A percentile compares a stretch with the other conserved stretches of the same genome.
These are phyloP conservation scores for Dryadula phaetusa DNA, from an alignment of 2,888 invertebrate genomes.

Conservation along the genomic window DNA sequence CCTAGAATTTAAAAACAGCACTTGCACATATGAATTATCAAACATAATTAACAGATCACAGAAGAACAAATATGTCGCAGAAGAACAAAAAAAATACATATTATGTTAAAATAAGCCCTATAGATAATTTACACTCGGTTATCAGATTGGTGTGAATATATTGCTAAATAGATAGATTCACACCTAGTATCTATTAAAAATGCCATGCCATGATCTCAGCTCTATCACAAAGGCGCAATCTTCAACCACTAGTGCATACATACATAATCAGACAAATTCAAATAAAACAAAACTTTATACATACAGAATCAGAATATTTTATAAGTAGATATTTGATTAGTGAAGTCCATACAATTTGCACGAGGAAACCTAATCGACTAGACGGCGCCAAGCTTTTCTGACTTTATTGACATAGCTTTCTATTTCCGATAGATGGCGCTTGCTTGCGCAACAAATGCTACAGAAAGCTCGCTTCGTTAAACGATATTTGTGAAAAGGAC, in stretches of 20 bases:
- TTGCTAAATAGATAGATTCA: too few relatives aligned
- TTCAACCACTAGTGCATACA: neutral
- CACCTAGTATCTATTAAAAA: too few relatives aligned
- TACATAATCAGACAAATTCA: neutral
- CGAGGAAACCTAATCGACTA: slow-evolving; percentile 58
- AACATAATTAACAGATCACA: too few relatives aligned
- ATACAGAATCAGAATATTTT: slow-evolving; percentile 24
- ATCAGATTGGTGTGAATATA: too few relatives aligned
- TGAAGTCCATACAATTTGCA: slow-evolving; percentile 58
- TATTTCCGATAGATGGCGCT: slow-evolving; percentile 73
- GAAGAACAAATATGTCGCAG: too few relatives aligned
- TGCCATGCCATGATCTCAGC: too few relatives aligned
- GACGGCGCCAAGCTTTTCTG: slow-evolving; percentile 55
- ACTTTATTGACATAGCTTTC: slow-evolving; percentile 74
- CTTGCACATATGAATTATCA: too few relatives aligned
- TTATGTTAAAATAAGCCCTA: too few relatives aligned
- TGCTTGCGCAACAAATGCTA: slow-evolving; percentile 55
- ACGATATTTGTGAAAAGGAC: slow-evolving; percentile 41
- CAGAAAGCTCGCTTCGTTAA: slow-evolving; percentile 46
- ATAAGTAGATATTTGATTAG: slow-evolving; percentile 39
- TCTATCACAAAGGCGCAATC: neutral
- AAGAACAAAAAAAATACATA: too few relatives aligned
- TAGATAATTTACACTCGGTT: too few relatives aligned
- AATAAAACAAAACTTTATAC: neutral
- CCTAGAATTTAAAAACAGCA: too few relatives aligned